Conservation (phyloP, 1,140 invertebrate species). For the Bombus polaris region DNA sequence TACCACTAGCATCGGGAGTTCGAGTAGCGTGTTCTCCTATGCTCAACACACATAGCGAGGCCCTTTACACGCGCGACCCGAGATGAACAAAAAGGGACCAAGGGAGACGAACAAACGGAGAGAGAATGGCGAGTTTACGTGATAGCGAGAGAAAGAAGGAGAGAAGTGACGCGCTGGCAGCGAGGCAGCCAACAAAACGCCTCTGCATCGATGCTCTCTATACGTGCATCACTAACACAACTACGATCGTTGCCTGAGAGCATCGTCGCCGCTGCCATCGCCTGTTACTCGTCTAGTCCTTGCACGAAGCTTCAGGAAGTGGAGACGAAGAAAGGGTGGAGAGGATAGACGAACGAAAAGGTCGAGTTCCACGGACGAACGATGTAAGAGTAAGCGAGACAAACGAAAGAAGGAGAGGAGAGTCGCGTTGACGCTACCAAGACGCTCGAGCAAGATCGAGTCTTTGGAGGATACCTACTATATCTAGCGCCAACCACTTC, state of each 20-base stretch:
- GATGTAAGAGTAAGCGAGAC: neutral
- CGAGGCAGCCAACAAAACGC: slow-evolving; percentile 33
- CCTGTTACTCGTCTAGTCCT: slow-evolving; percentile 34
- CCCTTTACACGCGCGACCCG: slow-evolving; percentile 31
- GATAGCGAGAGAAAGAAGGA: neutral
- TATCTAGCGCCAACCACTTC: slow-evolving; percentile 37
- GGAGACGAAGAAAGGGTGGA: slow-evolving; percentile 32
- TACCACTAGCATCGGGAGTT: neutral
- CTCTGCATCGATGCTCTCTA: slow-evolving; percentile 16
- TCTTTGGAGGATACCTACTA: slow-evolving; percentile 69
- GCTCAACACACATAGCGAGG: slow-evolving; percentile 16
- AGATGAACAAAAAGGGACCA: slow-evolving; percentile 18
- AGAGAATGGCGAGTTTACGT: slow-evolving; percentile 12
- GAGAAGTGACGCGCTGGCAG: neutral
- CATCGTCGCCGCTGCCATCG: slow-evolving; percentile 12
- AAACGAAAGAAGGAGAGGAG: neutral
- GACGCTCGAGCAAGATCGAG: slow-evolving; percentile 55
- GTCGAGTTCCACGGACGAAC: neutral
- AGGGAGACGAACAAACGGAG: slow-evolving; percentile 36
- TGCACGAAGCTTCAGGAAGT: slow-evolving; percentile 20
- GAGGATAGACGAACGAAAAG: slow-evolving; percentile 16
- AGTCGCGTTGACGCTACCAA: slow-evolving; percentile 50
- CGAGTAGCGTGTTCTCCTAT: neutral
- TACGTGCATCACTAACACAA: neutral
- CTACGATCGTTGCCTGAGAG: neutral